Evolutionary conservation across 2,797 vertebrate species (phyloP), one percentile per base, ranked within the genome.

Genomic region (Epinephelus malabaricus): DNA sequence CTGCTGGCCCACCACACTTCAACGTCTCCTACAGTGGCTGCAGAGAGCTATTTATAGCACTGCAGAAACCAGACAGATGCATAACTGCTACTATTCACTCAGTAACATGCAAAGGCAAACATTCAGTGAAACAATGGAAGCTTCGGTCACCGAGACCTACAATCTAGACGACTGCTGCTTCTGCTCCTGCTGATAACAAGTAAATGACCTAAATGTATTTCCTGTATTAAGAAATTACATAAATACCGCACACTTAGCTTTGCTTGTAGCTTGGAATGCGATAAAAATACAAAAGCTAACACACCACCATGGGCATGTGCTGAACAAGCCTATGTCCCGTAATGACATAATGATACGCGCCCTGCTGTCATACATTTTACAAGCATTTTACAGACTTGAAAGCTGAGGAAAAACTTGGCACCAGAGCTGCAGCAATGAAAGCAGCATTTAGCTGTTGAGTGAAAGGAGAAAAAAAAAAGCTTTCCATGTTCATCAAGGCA

Each of bases 1-100:
- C 89, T 51, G 72, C 85, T 79, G 86, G 78, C 76, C 85, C 6
- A 59, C 67, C 68, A 68, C 89, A 86, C 56, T 63, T 87, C 83
- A 77, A 43, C 60, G 51, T 73, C 81, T 84, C 82, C 80, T 78
- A 53, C 71, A 60, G 18, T 59, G 78, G 74, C 76, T 55, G 50
- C 82, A 15, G 55, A 14, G n/a, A 27, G 3, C 67, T 87, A 88
- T 88, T 89, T 83, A 88, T 86, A 88, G 73, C 47, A 8, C 73
- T 73, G 38, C 65, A 58, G 58, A 72, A 82, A 69, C 12, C 50
- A 73, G 30, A 80, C 64, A 68, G 74, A 73, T 54, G 64, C 61
- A 69, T 55, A 63, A 67, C 69, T 76, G 59, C 72, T 64, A 23
- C 60, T 76, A 23, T 75, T 81, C 65, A 78, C 27, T 47, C 63